Base-by-base conservation (phyloP, 2,888 invertebrate genomes). In the Andrena bicolor region DNA sequence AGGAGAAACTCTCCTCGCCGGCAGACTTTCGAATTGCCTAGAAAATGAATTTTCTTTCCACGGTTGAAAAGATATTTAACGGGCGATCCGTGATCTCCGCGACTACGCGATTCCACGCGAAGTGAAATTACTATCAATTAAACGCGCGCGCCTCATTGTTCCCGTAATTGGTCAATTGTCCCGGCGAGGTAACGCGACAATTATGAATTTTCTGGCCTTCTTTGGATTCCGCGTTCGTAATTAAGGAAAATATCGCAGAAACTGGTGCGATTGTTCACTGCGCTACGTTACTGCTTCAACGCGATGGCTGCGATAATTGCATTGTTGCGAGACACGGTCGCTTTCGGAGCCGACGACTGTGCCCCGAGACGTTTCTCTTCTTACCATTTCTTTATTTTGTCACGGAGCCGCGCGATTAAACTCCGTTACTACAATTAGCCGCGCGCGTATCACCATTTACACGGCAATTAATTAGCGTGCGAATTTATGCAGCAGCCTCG, bases 1-100 rank as follows among this genome's bases (percentile, higher is more conserved):
- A 78, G 61, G 82, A 73, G 83, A 83, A 84, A 84, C 69, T 76
- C 35, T 76, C 35, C 13, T n/a, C 26, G 20, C 2, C 64, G n/a
- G 56, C 35, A 28, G 49, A 83, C 83, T 83, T 82, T 83, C 83
- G 77, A 78, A 82, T 70, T 71, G 66, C 32, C 30, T 73, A 83
- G 77, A 82, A 82, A 83, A 83, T 82, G 60, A 32, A 78, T 83
- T 83, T 83, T 83, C 77, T 66, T 77, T 73, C 61, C 83, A 63
- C 32, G 77, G 23, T 70, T 71, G 72, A 73, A 66, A 70, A 82
- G 70, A 65, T 71, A 61, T 56, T 70, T 66, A 56, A 41, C 70
- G 30, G 30, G n/a, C 58, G 30, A 58, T 49, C 64, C 60, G 26
- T 49, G 61, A 32, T 32, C 56, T n/a, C 51, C 13, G 8, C 69